phyloP scores from a whole-genome alignment of 1,140 invertebrate species.

The Calycopis cecrops region DNA sequence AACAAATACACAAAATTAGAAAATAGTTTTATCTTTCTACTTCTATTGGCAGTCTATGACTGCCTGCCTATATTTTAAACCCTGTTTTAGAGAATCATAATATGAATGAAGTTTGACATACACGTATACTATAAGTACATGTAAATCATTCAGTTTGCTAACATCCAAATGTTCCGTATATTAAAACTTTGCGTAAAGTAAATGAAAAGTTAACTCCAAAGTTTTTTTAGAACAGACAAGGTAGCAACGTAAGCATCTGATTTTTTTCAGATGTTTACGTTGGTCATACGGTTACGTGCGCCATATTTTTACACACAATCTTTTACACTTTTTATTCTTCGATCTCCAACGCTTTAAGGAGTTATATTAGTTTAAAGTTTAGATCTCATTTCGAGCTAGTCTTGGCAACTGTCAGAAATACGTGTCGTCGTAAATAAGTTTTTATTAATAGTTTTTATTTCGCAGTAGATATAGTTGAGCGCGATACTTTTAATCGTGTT shows the following conservation, averaged over 20 bases:
- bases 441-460: conserved; percentile 12
- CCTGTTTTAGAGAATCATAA: no score
- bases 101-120: not conserved
- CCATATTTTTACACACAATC: conserved; percentile 34
- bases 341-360: conserved; percentile 7
- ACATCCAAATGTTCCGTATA: not conserved
- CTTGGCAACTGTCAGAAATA: conserved; percentile 26
- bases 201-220: conserved; percentile 56
- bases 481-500: not conserved
- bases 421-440: conserved; percentile 24
- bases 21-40: no score
- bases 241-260: conserved; percentile 20
- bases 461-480: not conserved
- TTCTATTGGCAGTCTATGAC: no score
- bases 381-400: conserved; percentile 19
- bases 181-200: conserved; percentile 29
- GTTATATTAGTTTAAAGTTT: conserved; percentile 22
- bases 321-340: not conserved
- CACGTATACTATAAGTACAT: not conserved
- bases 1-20: no score
- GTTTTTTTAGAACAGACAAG: conserved; percentile 45
- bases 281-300: no score
- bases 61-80: no score
- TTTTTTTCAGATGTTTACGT: no score
- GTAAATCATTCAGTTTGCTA: conserved; percentile 2